These are phyloP conservation scores for Scolopax rusticola DNA, from an alignment of 2,797 vertebrate genomes.

Conservation along the genomic window DNA sequence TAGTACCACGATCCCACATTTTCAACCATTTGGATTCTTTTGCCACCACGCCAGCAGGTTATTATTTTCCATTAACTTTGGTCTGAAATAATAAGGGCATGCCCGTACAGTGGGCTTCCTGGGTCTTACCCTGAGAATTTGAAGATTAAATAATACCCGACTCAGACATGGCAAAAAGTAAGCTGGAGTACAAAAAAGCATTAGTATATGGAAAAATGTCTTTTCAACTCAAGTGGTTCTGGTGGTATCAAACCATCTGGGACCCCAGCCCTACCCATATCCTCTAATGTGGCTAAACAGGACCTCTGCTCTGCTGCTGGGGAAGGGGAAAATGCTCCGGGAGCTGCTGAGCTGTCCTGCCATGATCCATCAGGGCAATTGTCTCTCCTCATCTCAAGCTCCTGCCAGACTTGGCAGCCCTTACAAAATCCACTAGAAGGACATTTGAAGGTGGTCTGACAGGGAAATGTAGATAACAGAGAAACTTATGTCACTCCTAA, in stretches of 20 bases:
- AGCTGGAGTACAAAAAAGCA: neutral
- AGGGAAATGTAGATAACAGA: neutral
- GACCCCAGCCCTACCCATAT: neutral
- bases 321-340: fast-evolving
- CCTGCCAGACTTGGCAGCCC: neutral
- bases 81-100: neutral
- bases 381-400: neutral
- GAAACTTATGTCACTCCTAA: neutral
- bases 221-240: neutral
- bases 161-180: neutral
- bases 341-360: neutral
- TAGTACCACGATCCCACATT: neutral
- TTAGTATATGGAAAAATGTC: neutral
- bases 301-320: fast-evolving
- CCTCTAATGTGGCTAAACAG: neutral
- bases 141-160: neutral
- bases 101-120: neutral
- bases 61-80: neutral
- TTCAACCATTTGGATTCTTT: neutral
- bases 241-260: neutral
- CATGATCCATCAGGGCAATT: neutral
- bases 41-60: neutral
- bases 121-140: neutral
- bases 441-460: neutral
- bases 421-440: neutral